Evolutionary conservation across 2,113 vertebrate genomes (phyloP), one percentile per base, ranked within the genome.

Genomic region (Elgaria multicarinata): DNA sequence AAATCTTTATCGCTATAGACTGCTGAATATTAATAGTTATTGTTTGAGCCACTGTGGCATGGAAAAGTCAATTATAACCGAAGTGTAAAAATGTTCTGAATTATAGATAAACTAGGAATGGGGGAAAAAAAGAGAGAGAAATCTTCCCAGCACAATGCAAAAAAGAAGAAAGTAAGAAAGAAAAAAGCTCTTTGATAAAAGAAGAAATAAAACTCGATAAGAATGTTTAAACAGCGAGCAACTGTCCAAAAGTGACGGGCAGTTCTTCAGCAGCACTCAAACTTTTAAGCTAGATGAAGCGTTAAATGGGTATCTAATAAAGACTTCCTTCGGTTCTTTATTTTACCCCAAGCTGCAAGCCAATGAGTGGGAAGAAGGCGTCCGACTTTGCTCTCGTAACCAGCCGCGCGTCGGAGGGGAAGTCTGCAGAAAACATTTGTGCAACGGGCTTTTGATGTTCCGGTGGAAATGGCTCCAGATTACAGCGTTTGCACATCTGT

Each of bases 11-110:
- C 95, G 72, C 95, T 94, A 94, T 91, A 94, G 94, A 94, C 92
- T 95, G 92, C 94, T 94, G 95, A 96, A 95, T 96, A 96, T 95
- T 96, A 96, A 96, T 96, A 94, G 95, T 96, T 96, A 96, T 96
- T 96, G 94, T 96, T 94, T 95, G 95, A 96, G 95, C 90, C 24
- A 64, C 95, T 92, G 94, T 93, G 94, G 94, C 87, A 16, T 92
- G 95, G 94, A 94, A 96, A 96, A 96, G 95, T 96, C 96, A 96
- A 96, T 96, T 96, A 96, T 95, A 95, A 95, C 89, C 90, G 92
- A 95, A 93, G 94, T 95, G 90, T 94, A 95, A 95, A 95, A 95
- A 86, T 13, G 69, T 95, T 91, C 92, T 95, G 95, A 96, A 95
- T 96, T 95, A 93, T 95, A 96, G 95, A 96, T 96, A 96, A 96